phyloP scores from a whole-genome alignment of 2,113 vertebrate genomes.

The Cyanistes caeruleus region DNA sequence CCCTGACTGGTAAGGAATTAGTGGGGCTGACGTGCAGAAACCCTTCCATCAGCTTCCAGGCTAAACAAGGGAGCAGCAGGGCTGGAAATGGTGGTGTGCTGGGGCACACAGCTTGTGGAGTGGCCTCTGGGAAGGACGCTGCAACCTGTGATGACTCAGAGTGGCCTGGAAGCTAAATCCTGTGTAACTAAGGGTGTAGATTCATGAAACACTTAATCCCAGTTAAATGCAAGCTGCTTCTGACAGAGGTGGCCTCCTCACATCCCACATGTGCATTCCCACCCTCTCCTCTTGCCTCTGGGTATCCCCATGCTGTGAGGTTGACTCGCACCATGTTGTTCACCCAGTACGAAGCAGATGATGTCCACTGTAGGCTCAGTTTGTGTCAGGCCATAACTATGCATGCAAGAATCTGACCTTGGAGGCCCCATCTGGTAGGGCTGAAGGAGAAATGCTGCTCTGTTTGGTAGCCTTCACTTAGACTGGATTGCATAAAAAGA shows the following conservation, averaged over 20 bases:
- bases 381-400: neutral
- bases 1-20: neutral
- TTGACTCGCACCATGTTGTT: neutral
- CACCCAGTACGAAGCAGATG: neutral
- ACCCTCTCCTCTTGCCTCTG: neutral
- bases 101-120: neutral
- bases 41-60: neutral
- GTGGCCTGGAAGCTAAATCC: neutral
- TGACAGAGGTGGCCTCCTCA: neutral
- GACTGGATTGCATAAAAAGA: neutral
- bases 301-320: fast-evolving
- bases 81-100: neutral
- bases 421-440: neutral
- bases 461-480: neutral
- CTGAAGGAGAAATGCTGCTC: neutral
- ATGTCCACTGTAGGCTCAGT: fast-evolving
- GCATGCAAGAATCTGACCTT: neutral
- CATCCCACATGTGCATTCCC: neutral
- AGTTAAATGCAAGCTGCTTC: neutral
- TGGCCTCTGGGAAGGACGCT: neutral
- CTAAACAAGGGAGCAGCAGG: neutral
- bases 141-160: neutral
- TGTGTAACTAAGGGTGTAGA: neutral
- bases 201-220: neutral
- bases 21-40: neutral